Evolutionary conservation across 2,797 vertebrate genomes (phyloP), one percentile per base, ranked within the genome.

Genomic region (Pantherophis vulpinus): DNA sequence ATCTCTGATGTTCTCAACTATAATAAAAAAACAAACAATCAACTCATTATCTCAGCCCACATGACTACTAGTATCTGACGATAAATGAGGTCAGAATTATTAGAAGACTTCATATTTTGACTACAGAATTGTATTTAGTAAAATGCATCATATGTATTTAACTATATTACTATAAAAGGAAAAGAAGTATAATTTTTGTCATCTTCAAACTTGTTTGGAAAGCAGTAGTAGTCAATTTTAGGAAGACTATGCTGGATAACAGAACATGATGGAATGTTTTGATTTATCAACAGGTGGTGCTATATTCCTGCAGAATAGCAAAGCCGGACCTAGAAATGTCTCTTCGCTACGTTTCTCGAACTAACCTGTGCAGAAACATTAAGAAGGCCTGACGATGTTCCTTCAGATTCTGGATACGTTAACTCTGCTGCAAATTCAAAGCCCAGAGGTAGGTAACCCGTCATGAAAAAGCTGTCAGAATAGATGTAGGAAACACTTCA

Each of bases 401-500:
- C 99, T 96, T 99, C 99, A 0, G 99, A 99, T 95, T 99, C 99
- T 59, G 99, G 99, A 92, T 98, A 99, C 0, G 99, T 99, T 96
- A 99, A 97, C 96, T 99, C 99, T 13, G 98, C 99, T 1, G 98
- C 99, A 98, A 99, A 99, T 97, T 99, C 99, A 95, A 99, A 99
- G 59, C 99, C 99, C 95, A 99, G 96, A 0, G 99, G 99, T 88
- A 99, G 98, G 95, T 99, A 99, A 25, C 99, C 99, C 0, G 99
- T 99, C 99, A 99, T 99, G 96, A 99, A 99, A 97, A 99, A 99
- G 87, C 99, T 99, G 93, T 87, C 92, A 93, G 90, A 70, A 93
- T 91, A 93, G 86, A 90, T 59, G 93, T 0, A 94, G 86, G 95
- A 93, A 59, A 70, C 2, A 58, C 94, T 91, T 86, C 92, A 70